Conservation (phyloP, 2,113 vertebrate species). For the Tragelaphus buxtoni region DNA sequence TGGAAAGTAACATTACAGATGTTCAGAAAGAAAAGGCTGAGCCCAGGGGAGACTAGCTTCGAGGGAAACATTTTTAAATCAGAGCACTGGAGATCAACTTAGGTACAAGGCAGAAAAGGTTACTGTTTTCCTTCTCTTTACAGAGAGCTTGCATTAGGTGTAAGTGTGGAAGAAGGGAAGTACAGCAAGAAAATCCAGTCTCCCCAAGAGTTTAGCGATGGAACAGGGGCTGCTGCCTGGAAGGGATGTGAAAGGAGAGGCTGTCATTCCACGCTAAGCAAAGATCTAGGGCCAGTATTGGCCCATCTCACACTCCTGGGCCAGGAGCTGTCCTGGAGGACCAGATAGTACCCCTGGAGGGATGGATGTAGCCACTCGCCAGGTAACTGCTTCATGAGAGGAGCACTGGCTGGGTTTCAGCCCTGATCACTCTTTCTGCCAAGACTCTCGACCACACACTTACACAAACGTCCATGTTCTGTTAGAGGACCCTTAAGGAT, state of each 20-base stretch:
- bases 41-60: background rate
- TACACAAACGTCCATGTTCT: background rate
- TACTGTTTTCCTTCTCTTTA: background rate
- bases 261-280: background rate
- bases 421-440: background rate
- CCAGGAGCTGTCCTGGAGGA: background rate
- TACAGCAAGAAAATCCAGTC: background rate
- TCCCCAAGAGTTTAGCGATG: background rate
- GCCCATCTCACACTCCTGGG: background rate
- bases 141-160: background rate
- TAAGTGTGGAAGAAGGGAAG: background rate
- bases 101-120: background rate
- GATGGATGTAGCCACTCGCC: background rate
- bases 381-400: background rate
- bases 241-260: background rate
- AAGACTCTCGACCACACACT: background rate
- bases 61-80: background rate
- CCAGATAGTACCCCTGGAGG: background rate
- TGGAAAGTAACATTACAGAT: background rate
- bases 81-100: background rate
- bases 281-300: background rate
- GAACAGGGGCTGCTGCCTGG: background rate
- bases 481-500: background rate
- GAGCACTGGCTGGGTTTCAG: background rate
- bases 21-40: background rate